Conservation (phyloP, 1,140 invertebrate species). For the Pachypeltis micranthus region DNA sequence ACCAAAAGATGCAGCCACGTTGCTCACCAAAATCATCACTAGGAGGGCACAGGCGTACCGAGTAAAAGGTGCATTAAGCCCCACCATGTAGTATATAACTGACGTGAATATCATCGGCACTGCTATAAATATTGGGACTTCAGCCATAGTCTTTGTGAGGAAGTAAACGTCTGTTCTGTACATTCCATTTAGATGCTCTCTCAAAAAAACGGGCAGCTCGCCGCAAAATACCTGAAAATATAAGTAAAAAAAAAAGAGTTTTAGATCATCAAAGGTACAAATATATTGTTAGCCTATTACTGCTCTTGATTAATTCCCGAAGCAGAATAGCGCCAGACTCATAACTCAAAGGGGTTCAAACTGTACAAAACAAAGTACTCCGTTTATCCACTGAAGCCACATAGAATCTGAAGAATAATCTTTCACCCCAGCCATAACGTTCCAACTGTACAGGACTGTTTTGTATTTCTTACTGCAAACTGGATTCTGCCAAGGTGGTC, state of each 20-base stretch:
- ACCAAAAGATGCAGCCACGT: constrained; percentile 87
- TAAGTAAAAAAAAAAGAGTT: constrained; percentile 3
- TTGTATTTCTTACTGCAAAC: too few species aligned
- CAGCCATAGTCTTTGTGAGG: constrained; percentile 78
- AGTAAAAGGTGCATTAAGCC: constrained; percentile 54
- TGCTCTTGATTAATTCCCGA: too few species aligned
- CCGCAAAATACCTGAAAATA: constrained; percentile 72
- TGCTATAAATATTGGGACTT: constrained; percentile 67
- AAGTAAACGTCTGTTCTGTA: constrained; percentile 90
- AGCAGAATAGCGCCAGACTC: too few species aligned
- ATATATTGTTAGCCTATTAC: too few species aligned
- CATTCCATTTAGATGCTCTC: constrained; percentile 83
- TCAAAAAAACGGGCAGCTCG: constrained; percentile 81
- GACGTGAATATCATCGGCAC: constrained; percentile 73
- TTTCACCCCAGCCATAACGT: too few species aligned
- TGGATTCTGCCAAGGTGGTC: too few species aligned
- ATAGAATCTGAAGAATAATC: too few species aligned
- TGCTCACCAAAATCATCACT: constrained; percentile 70
- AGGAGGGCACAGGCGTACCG: constrained; percentile 64
- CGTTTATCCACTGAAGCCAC: too few species aligned
- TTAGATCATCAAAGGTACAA: too few species aligned
- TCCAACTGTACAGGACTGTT: too few species aligned
- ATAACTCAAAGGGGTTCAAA: too few species aligned
- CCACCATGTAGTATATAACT: constrained; percentile 80
- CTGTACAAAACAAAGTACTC: too few species aligned